phyloP scores from a whole-genome alignment of 2,797 vertebrate genomes.

The Enoplosus armatus region DNA sequence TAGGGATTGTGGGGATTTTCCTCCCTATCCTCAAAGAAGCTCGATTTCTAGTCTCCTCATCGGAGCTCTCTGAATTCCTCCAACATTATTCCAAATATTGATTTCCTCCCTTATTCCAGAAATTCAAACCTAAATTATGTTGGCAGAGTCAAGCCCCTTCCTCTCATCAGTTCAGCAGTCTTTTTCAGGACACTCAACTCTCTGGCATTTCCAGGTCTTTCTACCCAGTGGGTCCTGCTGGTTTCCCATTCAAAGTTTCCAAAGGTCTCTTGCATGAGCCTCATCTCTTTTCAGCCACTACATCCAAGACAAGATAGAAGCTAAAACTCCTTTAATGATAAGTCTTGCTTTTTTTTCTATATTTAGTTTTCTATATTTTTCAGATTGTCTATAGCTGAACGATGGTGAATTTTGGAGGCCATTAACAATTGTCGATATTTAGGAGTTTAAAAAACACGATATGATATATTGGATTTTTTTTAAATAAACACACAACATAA shows the following conservation, averaged over 20 bases:
- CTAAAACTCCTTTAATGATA: background rate
- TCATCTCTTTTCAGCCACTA: background rate
- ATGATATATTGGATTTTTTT: too few species aligned
- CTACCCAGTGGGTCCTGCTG: background rate
- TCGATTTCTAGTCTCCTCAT: background rate
- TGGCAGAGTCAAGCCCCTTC: background rate
- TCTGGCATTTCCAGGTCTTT: background rate
- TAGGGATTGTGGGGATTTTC: constrained; percentile 5
- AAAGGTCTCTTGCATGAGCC: background rate
- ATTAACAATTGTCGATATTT: background rate
- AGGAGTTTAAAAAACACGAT: background rate
- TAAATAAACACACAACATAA: background rate
- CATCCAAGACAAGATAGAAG: background rate
- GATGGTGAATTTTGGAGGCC: background rate
- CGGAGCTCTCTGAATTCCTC: constrained; percentile 3
- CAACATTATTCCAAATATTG: background rate
- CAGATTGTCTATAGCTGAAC: background rate
- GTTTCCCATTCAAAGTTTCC: background rate
- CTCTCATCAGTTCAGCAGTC: background rate
- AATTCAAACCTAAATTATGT: background rate
- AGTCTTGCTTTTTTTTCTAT: too few species aligned
- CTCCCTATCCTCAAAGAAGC: constrained; percentile 1
- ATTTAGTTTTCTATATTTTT: background rate
- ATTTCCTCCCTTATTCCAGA: constrained; percentile 5
- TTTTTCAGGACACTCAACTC: background rate